Evolutionary conservation across 2,113 vertebrate species (phyloP).

Genomic region (Caracal caracal): DNA sequence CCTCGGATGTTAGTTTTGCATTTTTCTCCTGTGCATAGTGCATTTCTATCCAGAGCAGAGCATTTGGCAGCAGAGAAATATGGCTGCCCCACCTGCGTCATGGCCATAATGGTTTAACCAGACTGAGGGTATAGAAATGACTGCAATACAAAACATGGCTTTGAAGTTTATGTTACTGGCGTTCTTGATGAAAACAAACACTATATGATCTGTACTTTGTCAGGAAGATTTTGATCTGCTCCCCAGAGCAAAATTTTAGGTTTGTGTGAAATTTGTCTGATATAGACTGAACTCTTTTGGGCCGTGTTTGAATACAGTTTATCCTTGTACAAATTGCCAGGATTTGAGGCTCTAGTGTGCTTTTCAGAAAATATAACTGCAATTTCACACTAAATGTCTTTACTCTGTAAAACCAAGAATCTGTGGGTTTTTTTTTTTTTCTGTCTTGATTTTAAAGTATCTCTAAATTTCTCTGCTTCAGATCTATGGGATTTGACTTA

Average conservation of each 20-base stretch:
- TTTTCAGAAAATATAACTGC: constrained; percentile 46
- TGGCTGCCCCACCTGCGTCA: neutral
- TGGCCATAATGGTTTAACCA: neutral
- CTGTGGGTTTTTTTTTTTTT: neutral
- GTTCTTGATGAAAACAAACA: neutral
- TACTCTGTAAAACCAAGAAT: constrained; percentile 7
- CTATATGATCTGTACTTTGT: neutral
- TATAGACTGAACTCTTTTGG: constrained; percentile 6
- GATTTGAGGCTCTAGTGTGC: neutral
- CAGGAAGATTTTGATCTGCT: constrained; percentile 52
- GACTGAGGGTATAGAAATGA: neutral
- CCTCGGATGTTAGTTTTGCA: neutral
- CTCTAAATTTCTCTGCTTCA: neutral
- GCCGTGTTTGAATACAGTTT: constrained; percentile 50
- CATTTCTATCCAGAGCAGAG: neutral
- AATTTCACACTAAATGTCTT: constrained; percentile 9
- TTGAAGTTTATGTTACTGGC: neutral
- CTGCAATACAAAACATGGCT: neutral
- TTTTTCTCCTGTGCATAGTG: neutral
- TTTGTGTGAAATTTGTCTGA: constrained; percentile 44
- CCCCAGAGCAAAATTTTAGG: constrained; percentile 36
- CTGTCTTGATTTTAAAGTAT: neutral
- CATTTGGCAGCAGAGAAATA: neutral
- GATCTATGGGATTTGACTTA: neutral
- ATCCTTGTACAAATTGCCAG: neutral